Conservation (phyloP, 2,888 invertebrate genomes). For the Sminthurides aquaticus region DNA sequence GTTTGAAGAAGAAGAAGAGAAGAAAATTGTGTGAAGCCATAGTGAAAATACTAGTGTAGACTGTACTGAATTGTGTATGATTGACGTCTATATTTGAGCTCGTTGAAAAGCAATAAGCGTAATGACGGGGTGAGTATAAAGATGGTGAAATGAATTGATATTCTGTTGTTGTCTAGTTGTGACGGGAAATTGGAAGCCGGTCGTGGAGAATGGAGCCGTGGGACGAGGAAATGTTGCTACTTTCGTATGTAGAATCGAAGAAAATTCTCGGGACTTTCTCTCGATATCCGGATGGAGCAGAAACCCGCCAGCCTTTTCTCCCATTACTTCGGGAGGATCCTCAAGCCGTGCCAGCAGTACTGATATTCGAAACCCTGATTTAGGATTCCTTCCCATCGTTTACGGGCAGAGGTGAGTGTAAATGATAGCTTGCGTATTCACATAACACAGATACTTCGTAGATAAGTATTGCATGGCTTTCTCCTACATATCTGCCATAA, state of each 20-base stretch:
- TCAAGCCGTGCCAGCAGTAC: neutral
- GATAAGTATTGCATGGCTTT: no score
- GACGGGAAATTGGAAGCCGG: conserved; percentile 15
- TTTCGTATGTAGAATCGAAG: conserved; percentile 18
- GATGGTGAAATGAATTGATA: no score
- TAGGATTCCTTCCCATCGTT: conserved; percentile 20
- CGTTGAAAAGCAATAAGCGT: no score
- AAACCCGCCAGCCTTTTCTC: conserved; percentile 17
- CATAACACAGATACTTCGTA: no score
- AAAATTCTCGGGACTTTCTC: conserved; percentile 23
- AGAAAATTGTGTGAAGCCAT: no score
- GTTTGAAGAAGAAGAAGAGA: no score
- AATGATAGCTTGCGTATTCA: neutral
- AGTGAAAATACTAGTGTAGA: no score
- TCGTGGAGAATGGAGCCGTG: conserved; percentile 15
- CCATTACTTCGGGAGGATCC: conserved; percentile 5
- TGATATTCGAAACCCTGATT: neutral
- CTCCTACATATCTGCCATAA: no score
- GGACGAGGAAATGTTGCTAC: conserved; percentile 19
- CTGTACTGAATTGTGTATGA: no score
- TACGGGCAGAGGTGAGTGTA: conserved; percentile 16
- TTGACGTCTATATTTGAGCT: no score
- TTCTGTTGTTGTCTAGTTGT: conserved; percentile 17
- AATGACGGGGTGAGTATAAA: no score
- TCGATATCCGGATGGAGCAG: conserved; percentile 19